Base-by-base conservation (phyloP, 2,113 vertebrate species). In the Leucopsar rothschildi region DNA sequence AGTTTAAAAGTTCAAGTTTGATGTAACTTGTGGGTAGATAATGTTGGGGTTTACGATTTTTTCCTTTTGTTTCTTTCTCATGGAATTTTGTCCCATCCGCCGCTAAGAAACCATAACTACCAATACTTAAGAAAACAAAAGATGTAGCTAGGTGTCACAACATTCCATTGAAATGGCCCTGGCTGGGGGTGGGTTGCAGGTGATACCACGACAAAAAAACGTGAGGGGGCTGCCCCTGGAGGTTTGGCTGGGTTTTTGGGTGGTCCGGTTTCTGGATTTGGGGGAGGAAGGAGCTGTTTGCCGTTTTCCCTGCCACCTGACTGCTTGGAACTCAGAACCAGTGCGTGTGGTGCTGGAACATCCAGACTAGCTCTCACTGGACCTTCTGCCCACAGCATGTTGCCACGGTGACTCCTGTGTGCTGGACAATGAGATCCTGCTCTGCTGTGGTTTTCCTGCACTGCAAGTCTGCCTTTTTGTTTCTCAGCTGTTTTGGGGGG, bases 301-400 rank as follows among this genome's bases (percentile, higher is more conserved):
- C 28, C 1, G 0, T 44, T 44, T 23, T 42, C 39, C 20, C 31
- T 42, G 61, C 61, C 37, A 40, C 6, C 14, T 64, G 29, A 44
- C 21, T 44, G 20, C 14, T 11, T 40, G 29, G 40, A 44, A 23
- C 20, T 64, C 28, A 64, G 28, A 64, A 44, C 20, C 21, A 64
- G 29, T 5, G 3, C 0, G 1, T 17, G 29, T 64, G 21, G 20
- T 44, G 21, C 63, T 3, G 5, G 61, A 20, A 33, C 14, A 33
- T 22, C 5, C 1, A 29, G 61, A 64, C 7, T 0, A 3, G 40
- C 14, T 16, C 20, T 64, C 61, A 44, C 14, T 2, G 12, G 61
- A 44, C 27, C 20, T 20, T 44, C 21, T 44, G 20, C 39, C 40
- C 28, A 31, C 10, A 2, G 16, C 9, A 28, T 55, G 28, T 31